Percentiles rank a stretch among this genome's conserved stretches.
These are phyloP conservation scores for Gymnarchus niloticus DNA, from an alignment of 2,113 vertebrate species.

Conservation along the genomic window DNA sequence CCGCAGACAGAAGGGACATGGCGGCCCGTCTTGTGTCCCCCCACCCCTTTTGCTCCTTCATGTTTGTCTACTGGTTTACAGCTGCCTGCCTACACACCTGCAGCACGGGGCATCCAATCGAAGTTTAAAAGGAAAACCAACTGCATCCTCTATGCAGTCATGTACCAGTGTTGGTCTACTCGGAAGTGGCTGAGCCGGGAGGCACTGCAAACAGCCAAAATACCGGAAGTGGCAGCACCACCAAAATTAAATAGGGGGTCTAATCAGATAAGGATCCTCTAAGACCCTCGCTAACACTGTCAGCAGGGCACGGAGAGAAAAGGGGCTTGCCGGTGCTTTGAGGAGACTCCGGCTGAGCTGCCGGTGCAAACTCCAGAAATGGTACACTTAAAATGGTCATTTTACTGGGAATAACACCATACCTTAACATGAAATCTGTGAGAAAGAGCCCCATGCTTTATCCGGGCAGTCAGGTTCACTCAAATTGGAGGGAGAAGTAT, in stretches of 20 bases:
- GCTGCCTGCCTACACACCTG: slow-evolving; percentile 60
- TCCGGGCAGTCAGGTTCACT: slow-evolving; percentile 32
- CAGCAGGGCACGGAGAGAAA: background rate
- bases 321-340: background rate
- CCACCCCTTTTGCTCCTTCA: slow-evolving; percentile 51
- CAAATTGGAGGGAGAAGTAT: slow-evolving; percentile 37
- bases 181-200: slow-evolving; percentile 47
- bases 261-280: background rate
- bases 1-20: slow-evolving; percentile 16
- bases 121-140: slow-evolving; percentile 58
- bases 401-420: background rate
- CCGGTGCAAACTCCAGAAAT: background rate
- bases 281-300: background rate
- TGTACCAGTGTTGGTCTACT: slow-evolving; percentile 53
- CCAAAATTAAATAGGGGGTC: background rate
- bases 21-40: background rate
- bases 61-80: slow-evolving; percentile 64
- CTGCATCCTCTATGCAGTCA: slow-evolving; percentile 60
- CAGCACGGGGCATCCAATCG: slow-evolving; percentile 42
- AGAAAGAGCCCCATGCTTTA: slow-evolving; percentile 33
- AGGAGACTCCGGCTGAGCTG: background rate
- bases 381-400: background rate
- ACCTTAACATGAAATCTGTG: slow-evolving; percentile 28
- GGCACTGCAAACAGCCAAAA: slow-evolving; percentile 46
- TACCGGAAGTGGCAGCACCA: background rate